Conservation (phyloP, 2,113 vertebrate genomes). For the Apus apus region DNA sequence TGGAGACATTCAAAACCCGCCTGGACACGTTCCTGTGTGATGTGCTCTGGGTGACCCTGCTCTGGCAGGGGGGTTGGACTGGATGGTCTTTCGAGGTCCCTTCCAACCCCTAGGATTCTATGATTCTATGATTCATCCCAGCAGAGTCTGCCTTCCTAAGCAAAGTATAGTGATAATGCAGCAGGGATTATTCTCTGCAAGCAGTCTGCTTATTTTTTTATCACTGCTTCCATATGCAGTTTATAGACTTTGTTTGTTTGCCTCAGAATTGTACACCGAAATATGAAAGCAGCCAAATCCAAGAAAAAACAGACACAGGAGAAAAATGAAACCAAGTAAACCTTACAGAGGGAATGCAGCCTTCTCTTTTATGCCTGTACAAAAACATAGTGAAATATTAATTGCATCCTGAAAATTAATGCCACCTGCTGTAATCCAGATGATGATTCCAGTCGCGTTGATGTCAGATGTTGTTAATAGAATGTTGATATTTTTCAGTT, state of each 20-base stretch:
- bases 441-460: slow-evolving; percentile 12
- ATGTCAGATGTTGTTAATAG: slow-evolving; percentile 26
- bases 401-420: slow-evolving; percentile 56
- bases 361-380: not conserved
- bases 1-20: too few relatives aligned
- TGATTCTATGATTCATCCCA: too few relatives aligned
- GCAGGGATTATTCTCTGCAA: slow-evolving; percentile 27
- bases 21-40: too few relatives aligned
- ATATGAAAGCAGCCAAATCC: slow-evolving; percentile 33
- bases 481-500: not conserved
- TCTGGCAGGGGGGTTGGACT: too few relatives aligned
- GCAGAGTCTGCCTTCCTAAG: not conserved
- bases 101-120: too few relatives aligned
- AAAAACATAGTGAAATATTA: slow-evolving; percentile 22
- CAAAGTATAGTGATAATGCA: slow-evolving; percentile 14
- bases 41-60: too few relatives aligned
- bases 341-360: not conserved
- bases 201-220: slow-evolving; percentile 2
- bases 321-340: slow-evolving; percentile 33
- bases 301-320: not conserved
- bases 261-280: not conserved
- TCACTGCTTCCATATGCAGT: slow-evolving; percentile 16
- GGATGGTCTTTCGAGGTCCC: too few relatives aligned
- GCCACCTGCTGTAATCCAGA: slow-evolving; percentile 16
- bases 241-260: not conserved